Percentiles rank a stretch among this genome's conserved stretches.
These are phyloP conservation scores for Acrocephalus scirpaceus DNA, from an alignment of 2,797 vertebrate species.

Conservation along the genomic window DNA sequence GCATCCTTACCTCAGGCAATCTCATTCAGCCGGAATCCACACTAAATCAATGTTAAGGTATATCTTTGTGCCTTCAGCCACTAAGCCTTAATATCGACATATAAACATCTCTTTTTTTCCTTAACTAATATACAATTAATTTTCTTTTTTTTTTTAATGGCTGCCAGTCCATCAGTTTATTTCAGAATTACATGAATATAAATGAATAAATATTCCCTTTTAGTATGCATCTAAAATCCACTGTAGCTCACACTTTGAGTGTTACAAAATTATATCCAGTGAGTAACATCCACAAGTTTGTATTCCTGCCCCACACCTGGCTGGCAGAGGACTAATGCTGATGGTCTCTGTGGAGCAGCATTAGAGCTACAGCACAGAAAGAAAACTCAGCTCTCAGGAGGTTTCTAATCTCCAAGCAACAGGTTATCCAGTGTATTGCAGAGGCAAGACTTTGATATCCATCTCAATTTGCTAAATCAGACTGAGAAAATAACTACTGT, in stretches of 20 bases:
- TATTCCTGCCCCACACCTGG: neutral
- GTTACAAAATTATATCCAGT: neutral
- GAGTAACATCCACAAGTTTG: neutral
- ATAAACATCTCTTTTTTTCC: neutral
- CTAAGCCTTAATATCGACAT: neutral
- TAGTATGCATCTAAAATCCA: neutral
- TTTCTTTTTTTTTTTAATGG: neutral
- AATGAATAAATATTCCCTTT: neutral
- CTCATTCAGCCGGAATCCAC: neutral
- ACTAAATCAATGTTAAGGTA: neutral
- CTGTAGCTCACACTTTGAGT: neutral
- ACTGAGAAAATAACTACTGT: neutral
- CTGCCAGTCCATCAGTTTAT: neutral
- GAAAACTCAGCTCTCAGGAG: neutral
- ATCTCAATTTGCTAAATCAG: neutral
- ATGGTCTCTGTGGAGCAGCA: neutral
- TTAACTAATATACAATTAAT: neutral
- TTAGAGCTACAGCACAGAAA: neutral
- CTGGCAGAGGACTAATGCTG: neutral
- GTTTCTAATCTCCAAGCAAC: neutral
- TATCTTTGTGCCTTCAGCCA: neutral
- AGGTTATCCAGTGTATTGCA: neutral
- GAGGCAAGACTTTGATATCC: neutral
- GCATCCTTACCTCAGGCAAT: neutral
- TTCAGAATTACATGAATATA: neutral